Base-by-base conservation (phyloP, 2,888 invertebrate species). In the Drosophila phalerata region DNA sequence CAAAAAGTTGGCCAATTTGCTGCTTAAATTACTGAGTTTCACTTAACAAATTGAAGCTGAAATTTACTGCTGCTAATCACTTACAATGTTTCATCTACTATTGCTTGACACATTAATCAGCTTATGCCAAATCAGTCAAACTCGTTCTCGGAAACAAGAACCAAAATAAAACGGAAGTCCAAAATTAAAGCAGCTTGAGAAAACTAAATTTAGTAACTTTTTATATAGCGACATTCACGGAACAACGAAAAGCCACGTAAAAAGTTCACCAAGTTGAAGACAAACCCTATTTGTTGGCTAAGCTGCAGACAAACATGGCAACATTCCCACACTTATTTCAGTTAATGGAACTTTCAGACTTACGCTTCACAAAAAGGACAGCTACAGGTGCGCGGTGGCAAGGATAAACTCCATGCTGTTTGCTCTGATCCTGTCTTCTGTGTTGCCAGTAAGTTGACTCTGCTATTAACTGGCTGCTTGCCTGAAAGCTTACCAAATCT, bases 51-150 rank as follows among this genome's bases (percentile, higher is more conserved):
- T 58, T 34, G 19, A 55, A 48, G 40, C 48, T 25, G 9, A 51
- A 42, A 61, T 45, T 51, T 52, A 58, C 62, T 45, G 43, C 56
- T 42, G 64, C 62, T 81, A 78, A 79, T 81, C 76, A 69, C 62
- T 81, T 42, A 61, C 43, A 37, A 30, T 13, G 19, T 13, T 40
- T 55, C 30, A 53, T 43, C 48, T 51, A 6, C 17, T 10, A 17
- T 40, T n/a, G 43, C n/a, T 30, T 51, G 15, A 30, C n/a, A 64
- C 70, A 73, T 77, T 75, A 82, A 80, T 82, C 80, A 88, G 78
- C 69, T 77, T 47, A 57, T 19, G 38, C 57, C 67, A 45, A 66
- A 82, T 85, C 87, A 83, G 84, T 87, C 79, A 81, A 84, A 51
- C 47, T 28, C 17, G 19, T 19, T 38, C 15, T 5, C 28, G 47